Percentiles rank a stretch among this genome's conserved stretches.
These are phyloP conservation scores for Prorops nasuta DNA, from an alignment of 1,140 invertebrate genomes.

Conservation along the genomic window DNA sequence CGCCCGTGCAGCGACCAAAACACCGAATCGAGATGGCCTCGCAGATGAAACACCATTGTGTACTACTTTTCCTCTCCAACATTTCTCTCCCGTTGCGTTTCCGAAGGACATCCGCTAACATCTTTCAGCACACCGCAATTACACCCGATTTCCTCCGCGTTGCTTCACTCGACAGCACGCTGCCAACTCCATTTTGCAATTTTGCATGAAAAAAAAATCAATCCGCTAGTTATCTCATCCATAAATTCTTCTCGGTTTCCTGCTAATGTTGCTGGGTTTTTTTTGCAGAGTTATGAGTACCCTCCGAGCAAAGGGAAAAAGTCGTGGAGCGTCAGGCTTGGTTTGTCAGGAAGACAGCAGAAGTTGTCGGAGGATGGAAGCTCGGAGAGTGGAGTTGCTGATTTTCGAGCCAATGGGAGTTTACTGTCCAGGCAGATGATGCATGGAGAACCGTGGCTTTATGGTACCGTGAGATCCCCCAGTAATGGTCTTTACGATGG, in stretches of 20 bases:
- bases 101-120: no score
- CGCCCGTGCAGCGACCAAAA: background rate
- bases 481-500: constrained; percentile 37
- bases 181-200: background rate
- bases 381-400: constrained; percentile 56
- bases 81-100: background rate
- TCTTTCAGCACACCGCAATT: no score
- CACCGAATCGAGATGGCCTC: background rate
- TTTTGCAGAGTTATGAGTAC: constrained; percentile 47
- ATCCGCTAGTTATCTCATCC: no score
- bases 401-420: background rate
- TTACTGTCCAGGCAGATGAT: constrained; percentile 76
- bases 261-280: background rate
- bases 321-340: constrained; percentile 53
- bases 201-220: background rate
- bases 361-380: constrained; percentile 55
- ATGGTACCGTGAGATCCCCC: constrained; percentile 69
- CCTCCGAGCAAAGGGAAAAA: constrained; percentile 51
- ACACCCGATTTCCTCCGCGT: no score
- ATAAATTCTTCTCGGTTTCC: constrained; percentile 17
- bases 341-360: constrained; percentile 46
- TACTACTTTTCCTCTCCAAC: background rate
- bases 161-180: background rate
- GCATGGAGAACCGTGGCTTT: constrained; percentile 78
- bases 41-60: background rate